Evolutionary conservation across 1,140 invertebrate species (phyloP), one percentile per base, ranked within the genome.

Genomic region (Idris sp.): DNA sequence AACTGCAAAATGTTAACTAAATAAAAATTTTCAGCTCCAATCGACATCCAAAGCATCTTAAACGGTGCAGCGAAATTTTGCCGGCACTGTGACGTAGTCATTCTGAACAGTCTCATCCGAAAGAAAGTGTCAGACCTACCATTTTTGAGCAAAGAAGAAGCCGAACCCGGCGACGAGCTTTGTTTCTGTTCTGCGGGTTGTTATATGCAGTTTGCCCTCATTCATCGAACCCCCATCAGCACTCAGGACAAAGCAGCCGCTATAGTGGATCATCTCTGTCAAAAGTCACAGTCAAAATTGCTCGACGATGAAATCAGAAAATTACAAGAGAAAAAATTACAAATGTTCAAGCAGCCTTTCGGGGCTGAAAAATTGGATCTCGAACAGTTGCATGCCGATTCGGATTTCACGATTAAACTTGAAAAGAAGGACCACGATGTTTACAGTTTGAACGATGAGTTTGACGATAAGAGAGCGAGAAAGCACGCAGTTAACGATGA

Each of bases 1-100:
- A n/a, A n/a, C n/a, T n/a, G n/a, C n/a, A n/a, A n/a, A n/a, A n/a
- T n/a, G n/a, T n/a, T n/a, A n/a, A n/a, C n/a, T n/a, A n/a, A n/a
- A n/a, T n/a, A n/a, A n/a, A n/a, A n/a, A n/a, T n/a, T 59, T 58
- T 26, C 61, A 90, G 92, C 91, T 18, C 91, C 92, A 11, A 92
- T 95, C 56, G 95, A 97, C 83, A 95, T 97, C 74, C 95, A 97
- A 84, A 95, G 93, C 77, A 94, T 97, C 77, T 86, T 97, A 9
- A 96, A 96, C 82, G 94, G 95, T 31, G 92, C 92, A 4, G 93
- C 93, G 0, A 96, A 95, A 81, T 97, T 97, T 84, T 98, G 97
- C 86, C 90, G 93, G 19, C 94, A 96, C 80, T 98, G 96, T 87
- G 95, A 97, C 83, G 93, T 96, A 38, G 93, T 96, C 8, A 95